Evolutionary conservation across 2,797 vertebrate species (phyloP).

Genomic region (Chrosomus eos): DNA sequence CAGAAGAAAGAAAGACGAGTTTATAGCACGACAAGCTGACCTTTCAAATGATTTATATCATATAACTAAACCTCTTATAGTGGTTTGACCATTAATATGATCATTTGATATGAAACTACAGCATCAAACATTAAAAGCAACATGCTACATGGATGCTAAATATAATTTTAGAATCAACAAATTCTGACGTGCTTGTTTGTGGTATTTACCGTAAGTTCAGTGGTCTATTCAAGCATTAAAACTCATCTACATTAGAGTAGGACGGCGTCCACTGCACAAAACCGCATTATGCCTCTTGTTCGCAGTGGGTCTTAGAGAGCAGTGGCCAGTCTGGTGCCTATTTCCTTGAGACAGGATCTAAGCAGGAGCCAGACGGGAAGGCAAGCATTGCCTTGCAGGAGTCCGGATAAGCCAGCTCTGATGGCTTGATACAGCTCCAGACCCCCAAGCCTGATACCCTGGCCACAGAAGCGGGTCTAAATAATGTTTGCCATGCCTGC

Average conservation of each 20-base stretch:
- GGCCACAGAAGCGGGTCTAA: constrained; percentile 55
- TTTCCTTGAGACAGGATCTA: constrained; percentile 74
- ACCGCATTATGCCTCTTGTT: constrained; percentile 58
- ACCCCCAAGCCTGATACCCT: constrained; percentile 63
- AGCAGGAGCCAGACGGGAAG: constrained; percentile 75
- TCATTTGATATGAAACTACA: not conserved
- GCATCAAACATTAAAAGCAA: not conserved
- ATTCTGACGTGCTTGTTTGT: not conserved
- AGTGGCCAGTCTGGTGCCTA: constrained; percentile 67
- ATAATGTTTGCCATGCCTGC: constrained; percentile 52
- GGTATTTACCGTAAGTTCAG: not conserved
- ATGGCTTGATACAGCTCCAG: constrained; percentile 67
- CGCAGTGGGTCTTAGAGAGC: constrained; percentile 46
- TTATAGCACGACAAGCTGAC: constrained; percentile 24
- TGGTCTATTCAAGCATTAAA: constrained; percentile 27
- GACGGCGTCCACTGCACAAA: constrained; percentile 46
- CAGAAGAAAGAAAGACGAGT: not conserved
- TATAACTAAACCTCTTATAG: not conserved
- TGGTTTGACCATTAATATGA: constrained; percentile 9
- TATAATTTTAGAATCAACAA: not conserved
- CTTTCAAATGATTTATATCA: constrained; percentile 23
- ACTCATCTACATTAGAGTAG: constrained; percentile 36
- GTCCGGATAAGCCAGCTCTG: constrained; percentile 71
- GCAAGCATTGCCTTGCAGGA: constrained; percentile 73
- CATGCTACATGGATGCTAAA: not conserved